These are phyloP conservation scores for Petrocephalus microphthalmus DNA, from an alignment of 2,113 vertebrate species.

Conservation along the genomic window DNA sequence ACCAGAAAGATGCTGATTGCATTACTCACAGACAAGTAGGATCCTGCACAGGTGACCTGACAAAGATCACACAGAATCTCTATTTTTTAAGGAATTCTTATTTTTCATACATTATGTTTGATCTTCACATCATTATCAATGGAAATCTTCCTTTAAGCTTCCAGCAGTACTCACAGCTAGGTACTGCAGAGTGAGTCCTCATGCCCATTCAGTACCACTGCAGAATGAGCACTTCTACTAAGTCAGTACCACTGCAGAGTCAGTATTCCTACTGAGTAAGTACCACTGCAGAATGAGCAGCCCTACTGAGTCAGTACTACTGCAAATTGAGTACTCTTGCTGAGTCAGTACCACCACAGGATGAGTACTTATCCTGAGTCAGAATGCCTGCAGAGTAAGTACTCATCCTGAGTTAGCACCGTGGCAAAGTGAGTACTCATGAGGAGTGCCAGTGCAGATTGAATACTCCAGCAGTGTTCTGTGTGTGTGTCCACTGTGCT, in stretches of 20 bases:
- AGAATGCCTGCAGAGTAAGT: background rate
- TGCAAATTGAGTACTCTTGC: background rate
- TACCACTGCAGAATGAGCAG: background rate
- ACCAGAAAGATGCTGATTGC: background rate
- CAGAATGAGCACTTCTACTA: background rate
- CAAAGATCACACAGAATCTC: background rate
- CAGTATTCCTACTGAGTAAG: background rate
- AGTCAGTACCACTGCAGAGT: background rate
- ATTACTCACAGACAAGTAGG: background rate
- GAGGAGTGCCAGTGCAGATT: background rate
- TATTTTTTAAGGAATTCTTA: background rate
- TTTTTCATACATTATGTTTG: background rate
- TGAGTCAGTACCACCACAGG: background rate
- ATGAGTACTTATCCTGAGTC: background rate
- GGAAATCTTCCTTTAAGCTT: background rate
- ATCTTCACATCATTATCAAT: background rate
- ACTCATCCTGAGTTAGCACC: background rate
- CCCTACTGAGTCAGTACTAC: background rate
- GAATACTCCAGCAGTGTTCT: background rate
- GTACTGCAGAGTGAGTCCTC: background rate
- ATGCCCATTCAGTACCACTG: background rate
- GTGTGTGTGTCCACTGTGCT: background rate
- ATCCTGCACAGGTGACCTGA: background rate
- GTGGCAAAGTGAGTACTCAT: background rate
- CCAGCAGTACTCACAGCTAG: background rate